A percentile compares a stretch with the other conserved stretches of the same genome.
These are phyloP conservation scores for Parapristionchus giblindavisi DNA, from an alignment of 2,888 invertebrate genomes.

Conservation along the genomic window DNA sequence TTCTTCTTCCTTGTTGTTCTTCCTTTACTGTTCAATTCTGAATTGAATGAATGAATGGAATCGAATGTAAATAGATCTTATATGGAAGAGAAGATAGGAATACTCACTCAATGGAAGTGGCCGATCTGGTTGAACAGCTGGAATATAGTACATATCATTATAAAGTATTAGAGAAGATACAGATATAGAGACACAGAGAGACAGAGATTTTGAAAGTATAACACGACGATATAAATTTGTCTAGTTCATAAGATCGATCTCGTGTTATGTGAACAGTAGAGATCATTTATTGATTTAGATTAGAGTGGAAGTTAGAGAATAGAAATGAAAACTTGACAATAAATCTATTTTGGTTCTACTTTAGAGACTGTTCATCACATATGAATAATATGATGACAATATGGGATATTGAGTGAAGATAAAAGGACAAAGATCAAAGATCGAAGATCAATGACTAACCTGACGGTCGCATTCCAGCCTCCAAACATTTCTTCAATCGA, in stretches of 20 bases:
- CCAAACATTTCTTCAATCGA: slow-evolving; percentile 62
- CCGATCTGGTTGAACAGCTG: slow-evolving; percentile 66
- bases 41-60: neutral
- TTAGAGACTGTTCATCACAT: too few relatives aligned
- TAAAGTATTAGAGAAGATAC: neutral
- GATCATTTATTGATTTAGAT: too few relatives aligned
- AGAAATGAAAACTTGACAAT: too few relatives aligned
- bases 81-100: neutral
- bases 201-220: neutral
- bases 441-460: too few relatives aligned
- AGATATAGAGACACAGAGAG: neutral
- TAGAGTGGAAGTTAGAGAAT: too few relatives aligned
- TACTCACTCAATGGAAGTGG: slow-evolving; percentile 49
- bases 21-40: neutral
- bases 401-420: neutral
- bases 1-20: slow-evolving; percentile 4
- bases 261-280: too few relatives aligned
- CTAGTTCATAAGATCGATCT: neutral
- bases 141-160: neutral
- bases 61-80: neutral
- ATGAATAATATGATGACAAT: too few relatives aligned
- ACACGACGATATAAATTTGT: neutral
- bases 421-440: neutral
- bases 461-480: slow-evolving; percentile 64
- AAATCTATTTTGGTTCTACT: too few relatives aligned